Base-by-base conservation (phyloP, 2,797 vertebrate species). In the Brachymystax lenok region DNA sequence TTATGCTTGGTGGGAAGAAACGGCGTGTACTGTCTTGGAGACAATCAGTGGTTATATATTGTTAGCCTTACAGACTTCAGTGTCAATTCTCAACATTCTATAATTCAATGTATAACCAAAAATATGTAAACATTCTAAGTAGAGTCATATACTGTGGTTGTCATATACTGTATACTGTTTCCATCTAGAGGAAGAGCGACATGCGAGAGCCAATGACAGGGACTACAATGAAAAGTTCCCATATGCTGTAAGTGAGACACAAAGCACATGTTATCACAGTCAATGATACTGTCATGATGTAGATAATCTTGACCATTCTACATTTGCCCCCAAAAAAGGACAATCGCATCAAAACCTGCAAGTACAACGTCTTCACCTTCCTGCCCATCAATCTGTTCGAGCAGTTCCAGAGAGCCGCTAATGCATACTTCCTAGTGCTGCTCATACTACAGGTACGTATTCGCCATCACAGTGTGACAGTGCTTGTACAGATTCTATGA, bases 311-410 rank as follows among this genome's bases (percentile, higher is more conserved):
- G 0, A 75, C 35, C 76, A 7, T 56, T 74, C 0, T 73, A 12
- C 2, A 46, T 80, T 66, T 79, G 82, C 16, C 8, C 0, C 2
- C 40, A 54, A 85, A 12, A 46, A 46, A 97, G 96, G 94, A 95
- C 88, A 97, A 97, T 91, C 89, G 79, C 78, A 96, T 97, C 88
- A 95, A 95, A 85, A 96, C 96, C 14, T 96, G 94, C 51, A 97
- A 96, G 80, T 97, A 97, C 90, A 96, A 92, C 82, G 12, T 96
- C 81, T 86, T 96, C 80, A 96, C 95, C 83, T 97, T 97, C 87
- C 89, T 97, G 89, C 96, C 96, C 70, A 87, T 96, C 79, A 97
- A 97, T 86, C 82, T 97, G 90, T 96, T 97, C 81, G 96, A 97
- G 88, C 96, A 97, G 88, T 96, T 97, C 84, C 95, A 96, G 88